These are phyloP conservation scores for Byasa hedistus DNA, from an alignment of 2,888 invertebrate genomes.

Conservation along the genomic window DNA sequence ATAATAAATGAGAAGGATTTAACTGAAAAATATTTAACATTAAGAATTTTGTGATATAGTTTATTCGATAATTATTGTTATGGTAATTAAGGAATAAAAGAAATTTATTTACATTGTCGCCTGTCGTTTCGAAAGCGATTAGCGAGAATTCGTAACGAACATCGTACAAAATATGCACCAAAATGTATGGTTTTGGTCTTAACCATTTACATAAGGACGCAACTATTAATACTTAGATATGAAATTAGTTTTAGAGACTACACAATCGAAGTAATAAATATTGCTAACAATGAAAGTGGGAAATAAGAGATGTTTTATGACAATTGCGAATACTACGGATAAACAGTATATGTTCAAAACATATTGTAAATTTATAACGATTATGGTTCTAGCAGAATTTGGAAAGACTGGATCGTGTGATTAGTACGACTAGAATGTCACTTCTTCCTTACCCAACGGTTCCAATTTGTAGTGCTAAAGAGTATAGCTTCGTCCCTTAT, in stretches of 20 bases:
- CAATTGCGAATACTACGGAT: slow-evolving; percentile 13
- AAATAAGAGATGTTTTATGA: slow-evolving; percentile 18
- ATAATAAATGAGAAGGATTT: slow-evolving; percentile 8
- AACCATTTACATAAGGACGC: slow-evolving; percentile 14
- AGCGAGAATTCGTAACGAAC: neutral
- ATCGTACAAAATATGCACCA: slow-evolving; percentile 9
- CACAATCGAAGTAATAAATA: neutral
- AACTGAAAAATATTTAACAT: slow-evolving; percentile 7
- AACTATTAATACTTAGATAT: slow-evolving; percentile 10
- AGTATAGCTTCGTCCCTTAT: neutral
- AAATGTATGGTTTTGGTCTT: neutral
- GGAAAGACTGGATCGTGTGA: slow-evolving; percentile 24
- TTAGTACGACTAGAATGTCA: slow-evolving; percentile 20
- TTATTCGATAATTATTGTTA: slow-evolving; percentile 10
- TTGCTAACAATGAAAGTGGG: slow-evolving; percentile 9
- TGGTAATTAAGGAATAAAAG: slow-evolving; percentile 2
- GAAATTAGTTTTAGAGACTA: neutral
- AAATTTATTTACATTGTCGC: slow-evolving; percentile 9
- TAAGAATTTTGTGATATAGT: slow-evolving; percentile 20
- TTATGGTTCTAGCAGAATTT: slow-evolving; percentile 9
- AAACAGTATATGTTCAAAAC: slow-evolving; percentile 7
- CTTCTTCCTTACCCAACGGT: neutral
- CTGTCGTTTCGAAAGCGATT: slow-evolving; percentile 4
- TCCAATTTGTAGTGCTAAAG: slow-evolving; percentile 22
- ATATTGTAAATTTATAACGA: neutral